phyloP scores from a whole-genome alignment of 2,888 invertebrate genomes.

The Hemistola chrysoprasaria region DNA sequence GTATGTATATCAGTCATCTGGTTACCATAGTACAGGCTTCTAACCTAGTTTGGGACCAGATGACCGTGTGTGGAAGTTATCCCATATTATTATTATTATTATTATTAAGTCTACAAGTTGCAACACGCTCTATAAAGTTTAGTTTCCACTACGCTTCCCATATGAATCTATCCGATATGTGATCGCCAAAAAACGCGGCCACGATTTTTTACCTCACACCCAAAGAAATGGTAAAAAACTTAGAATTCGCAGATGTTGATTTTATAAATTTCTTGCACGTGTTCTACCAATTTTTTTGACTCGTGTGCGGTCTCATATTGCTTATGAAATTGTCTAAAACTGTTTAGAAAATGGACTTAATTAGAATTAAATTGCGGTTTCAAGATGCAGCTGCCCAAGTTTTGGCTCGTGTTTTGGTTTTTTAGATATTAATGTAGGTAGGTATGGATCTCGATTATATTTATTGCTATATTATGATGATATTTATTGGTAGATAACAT shows the following conservation, averaged over 20 bases:
- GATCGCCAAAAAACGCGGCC: slow-evolving; percentile 66
- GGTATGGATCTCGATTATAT: no score
- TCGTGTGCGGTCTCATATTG: slow-evolving; percentile 52
- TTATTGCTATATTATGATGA: no score
- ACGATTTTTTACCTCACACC: slow-evolving; percentile 53
- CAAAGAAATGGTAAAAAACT: slow-evolving; percentile 70
- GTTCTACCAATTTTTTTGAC: slow-evolving; percentile 48
- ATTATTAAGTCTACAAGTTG: no score
- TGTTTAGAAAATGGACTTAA: slow-evolving; percentile 45
- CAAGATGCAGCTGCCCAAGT: slow-evolving; percentile 44
- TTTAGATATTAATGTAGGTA: not conserved
- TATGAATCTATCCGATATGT: slow-evolving; percentile 68
- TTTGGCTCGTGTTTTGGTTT: slow-evolving; percentile 30
- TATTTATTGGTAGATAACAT: no score
- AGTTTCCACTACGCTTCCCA: slow-evolving; percentile 35
- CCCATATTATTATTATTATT: no score
- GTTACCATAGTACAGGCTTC: no score
- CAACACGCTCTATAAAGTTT: slow-evolving; percentile 24
- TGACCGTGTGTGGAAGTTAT: no score
- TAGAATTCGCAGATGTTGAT: slow-evolving; percentile 79
- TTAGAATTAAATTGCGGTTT: slow-evolving; percentile 54
- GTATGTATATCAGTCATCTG: no score
- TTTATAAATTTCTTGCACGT: slow-evolving; percentile 80
- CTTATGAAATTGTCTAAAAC: slow-evolving; percentile 54
- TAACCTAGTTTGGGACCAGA: no score